Base-by-base conservation (phyloP, 2,888 invertebrate species). In the Andrena praecox region DNA sequence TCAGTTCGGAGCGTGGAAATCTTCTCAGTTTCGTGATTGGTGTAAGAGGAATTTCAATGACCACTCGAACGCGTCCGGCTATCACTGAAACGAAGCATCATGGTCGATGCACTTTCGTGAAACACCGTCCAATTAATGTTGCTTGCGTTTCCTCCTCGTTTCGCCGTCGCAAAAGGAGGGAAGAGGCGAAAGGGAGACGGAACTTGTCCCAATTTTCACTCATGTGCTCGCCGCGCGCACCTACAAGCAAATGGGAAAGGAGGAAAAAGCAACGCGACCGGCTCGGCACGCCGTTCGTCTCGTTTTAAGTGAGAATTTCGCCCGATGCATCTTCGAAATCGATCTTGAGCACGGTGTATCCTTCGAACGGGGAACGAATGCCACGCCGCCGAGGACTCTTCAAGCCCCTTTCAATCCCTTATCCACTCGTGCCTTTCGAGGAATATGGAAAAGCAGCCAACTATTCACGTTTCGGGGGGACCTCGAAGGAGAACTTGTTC, bases 321-420 rank as follows among this genome's bases (percentile, higher is more conserved):
- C 7, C 24, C 8, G 62, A 10, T 24, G 72, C 27, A 54, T 56
- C 64, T 63, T 50, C 59, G 79, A 35, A 24, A 78, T 78, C 56
- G 79, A 80, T 80, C 79, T 70, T 70, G 42, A 70, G 24, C 79
- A 60, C 27, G 59, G 35, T 70, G 79, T 78, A 66, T 78, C 50
- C 52, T 56, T 64, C 56, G 24, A 59, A 31, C 60, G 64, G 64
- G 29, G 42, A 35, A 31, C 69, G 69, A 80, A 80, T 70, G 74
- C 42, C 42, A 42, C 59, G 74, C 70, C 67, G 54, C 80, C 66
- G 33, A 69, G 74, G 66, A 60, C 35, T 10, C 64, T 79, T 52
- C 70, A 52, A 24, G 63, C 42, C 48, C 27, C 69, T 78, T 78
- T 72, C 54, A 59, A 52, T 72, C 68, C 74, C 52, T 81, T 69